Base-by-base conservation (phyloP, 2,797 vertebrate species). In the Spondyliosoma cantharus region DNA sequence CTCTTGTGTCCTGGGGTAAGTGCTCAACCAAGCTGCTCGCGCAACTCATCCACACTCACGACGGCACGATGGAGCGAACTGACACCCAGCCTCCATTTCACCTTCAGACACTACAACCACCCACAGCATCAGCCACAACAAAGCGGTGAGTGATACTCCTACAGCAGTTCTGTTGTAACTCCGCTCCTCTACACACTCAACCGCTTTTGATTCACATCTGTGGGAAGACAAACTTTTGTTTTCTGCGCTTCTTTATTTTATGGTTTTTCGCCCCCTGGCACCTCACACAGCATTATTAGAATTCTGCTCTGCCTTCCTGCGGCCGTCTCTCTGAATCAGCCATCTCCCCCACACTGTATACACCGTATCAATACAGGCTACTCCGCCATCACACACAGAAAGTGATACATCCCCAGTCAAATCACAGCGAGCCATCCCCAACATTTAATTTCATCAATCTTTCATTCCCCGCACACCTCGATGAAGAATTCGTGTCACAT, bases 231-330 rank as follows among this genome's bases (percentile, higher is more conserved):
- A 82, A 78, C 17, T 73, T 73, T 7, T 76, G 42, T 60, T 74
- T 62, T 71, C 45, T 73, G 7, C 72, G 42, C 62, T 74, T 59
- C 69, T 53, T 87, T 85, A 37, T 83, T 84, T 86, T 86, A 81
- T 82, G 71, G 74, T 13, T 17, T 46, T 84, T 52, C 71, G 52
- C 80, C 90, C 88, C 56, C 62, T 75, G 86, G 90, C 89, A 85
- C 76, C 86, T 86, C 80, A 92, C 79, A 83, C 88, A 88, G 87
- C 78, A 71, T 84, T 85, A 93, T 91, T 89, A 90, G 78, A 87
- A 90, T 91, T 91, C 87, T 76, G 84, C 54, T 90, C 88, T 78
- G 80, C 82, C 61, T 86, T 91, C 83, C 88, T 80, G 83, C 46
- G 64, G 86, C 90, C 78, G 78, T 89, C 81, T 90, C 84, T 86